Evolutionary conservation across 37 sponge, comb jelly and placozoan species (phyloP).

Genomic region (Hormiphora californensis): DNA sequence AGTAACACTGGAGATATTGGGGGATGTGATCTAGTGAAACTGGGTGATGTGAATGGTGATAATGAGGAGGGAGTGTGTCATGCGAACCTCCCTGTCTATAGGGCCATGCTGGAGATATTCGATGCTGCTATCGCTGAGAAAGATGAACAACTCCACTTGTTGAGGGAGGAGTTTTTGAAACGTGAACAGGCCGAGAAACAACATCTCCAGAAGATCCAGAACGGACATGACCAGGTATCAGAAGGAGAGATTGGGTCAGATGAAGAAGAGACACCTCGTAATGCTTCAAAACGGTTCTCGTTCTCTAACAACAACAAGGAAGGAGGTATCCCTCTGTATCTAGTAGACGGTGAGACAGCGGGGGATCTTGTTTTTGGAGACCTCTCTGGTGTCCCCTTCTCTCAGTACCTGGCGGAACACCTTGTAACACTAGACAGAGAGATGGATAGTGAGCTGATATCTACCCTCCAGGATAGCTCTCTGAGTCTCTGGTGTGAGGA

Average conservation of each 20-base stretch:
- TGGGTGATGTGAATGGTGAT: too few relatives aligned
- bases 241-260: background rate
- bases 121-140: conserved; percentile 1
- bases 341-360: background rate
- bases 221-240: background rate
- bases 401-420: too few relatives aligned
- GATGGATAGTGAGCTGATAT: background rate
- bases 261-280: background rate
- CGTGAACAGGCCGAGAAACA: background rate
- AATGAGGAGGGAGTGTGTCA: too few relatives aligned
- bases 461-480: background rate
- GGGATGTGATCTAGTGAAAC: too few relatives aligned
- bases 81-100: conserved; percentile 8
- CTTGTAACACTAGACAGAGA: background rate
- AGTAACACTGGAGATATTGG: too few relatives aligned
- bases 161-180: too few relatives aligned
- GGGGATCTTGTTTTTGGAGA: too few relatives aligned
- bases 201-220: background rate
- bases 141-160: background rate
- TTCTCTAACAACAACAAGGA: too few relatives aligned
- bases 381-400: too few relatives aligned
- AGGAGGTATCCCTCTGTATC: background rate
- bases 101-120: conserved; percentile 7
- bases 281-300: too few relatives aligned
- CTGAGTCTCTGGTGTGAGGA: background rate